Conservation (phyloP, 2,888 invertebrate species). For the Dynastes grantii region DNA sequence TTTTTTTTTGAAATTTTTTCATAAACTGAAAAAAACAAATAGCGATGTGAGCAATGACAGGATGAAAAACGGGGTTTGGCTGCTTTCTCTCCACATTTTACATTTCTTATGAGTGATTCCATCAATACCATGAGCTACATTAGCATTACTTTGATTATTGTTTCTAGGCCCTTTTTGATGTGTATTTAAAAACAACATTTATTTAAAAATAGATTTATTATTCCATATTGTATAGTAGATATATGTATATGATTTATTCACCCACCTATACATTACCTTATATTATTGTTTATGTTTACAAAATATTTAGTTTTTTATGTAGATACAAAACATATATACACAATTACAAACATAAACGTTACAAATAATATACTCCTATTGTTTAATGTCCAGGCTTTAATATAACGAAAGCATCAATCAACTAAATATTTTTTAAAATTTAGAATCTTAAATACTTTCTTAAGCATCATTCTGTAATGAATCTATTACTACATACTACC, state of each 20-base stretch:
- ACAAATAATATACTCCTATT: background rate
- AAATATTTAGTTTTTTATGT: conserved; percentile 3
- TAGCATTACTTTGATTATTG: no score
- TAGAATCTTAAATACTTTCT: no score
- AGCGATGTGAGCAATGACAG: no score
- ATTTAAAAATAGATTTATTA: conserved; percentile 42
- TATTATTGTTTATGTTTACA: conserved; percentile 1
- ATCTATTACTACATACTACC: conserved; percentile 11
- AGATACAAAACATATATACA: conserved; percentile 16
- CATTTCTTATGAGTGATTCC: no score
- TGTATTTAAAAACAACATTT: background rate
- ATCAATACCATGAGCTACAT: no score
- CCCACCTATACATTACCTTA: conserved; percentile 8
- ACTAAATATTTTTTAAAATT: no score
- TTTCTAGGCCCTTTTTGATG: no score
- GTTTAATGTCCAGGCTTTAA: background rate
- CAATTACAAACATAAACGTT: conserved; percentile 4
- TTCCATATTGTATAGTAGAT: conserved; percentile 22
- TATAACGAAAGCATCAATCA: background rate
- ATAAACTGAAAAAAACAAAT: no score
- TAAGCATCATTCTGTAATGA: background rate
- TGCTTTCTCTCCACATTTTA: no score
- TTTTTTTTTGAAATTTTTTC: no score
- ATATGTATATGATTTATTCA: background rate
- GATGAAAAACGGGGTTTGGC: no score